Evolutionary conservation across 2,113 vertebrate species (phyloP).

Genomic region (Ramphastos sulfuratus): DNA sequence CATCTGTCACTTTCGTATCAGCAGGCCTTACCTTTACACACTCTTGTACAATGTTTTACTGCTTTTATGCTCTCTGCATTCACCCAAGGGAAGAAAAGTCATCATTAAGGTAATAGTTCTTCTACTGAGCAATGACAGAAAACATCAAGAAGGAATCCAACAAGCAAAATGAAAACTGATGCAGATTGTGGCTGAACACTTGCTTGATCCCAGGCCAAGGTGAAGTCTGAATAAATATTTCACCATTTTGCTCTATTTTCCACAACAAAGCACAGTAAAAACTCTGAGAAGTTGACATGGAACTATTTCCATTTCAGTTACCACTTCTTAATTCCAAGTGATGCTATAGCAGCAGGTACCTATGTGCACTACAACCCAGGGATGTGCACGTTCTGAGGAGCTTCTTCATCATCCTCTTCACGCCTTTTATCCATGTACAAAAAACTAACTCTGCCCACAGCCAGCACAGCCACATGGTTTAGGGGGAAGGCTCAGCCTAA

Average conservation of each 20-base stretch:
- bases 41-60: conserved; percentile 1
- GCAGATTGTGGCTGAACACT: not conserved
- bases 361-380: not conserved
- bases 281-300: not conserved
- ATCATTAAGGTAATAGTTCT: not conserved
- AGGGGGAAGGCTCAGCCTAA: not conserved
- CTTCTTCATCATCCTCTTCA: not conserved
- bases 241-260: not conserved
- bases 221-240: not conserved
- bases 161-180: not conserved
- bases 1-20: conserved; percentile 26
- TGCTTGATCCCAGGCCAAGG: not conserved
- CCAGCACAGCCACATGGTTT: not conserved
- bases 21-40: not conserved
- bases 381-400: not conserved
- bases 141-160: not conserved
- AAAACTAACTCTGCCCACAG: not conserved
- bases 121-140: not conserved
- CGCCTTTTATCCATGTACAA: not conserved
- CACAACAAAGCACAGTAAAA: not conserved
- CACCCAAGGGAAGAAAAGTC: not conserved
- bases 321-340: not conserved
- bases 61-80: conserved; percentile 13
- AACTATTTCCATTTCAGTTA: not conserved
- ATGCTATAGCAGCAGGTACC: not conserved